Base-by-base conservation (phyloP, 2,888 invertebrate genomes). In the Herminia tarsipennalis region DNA sequence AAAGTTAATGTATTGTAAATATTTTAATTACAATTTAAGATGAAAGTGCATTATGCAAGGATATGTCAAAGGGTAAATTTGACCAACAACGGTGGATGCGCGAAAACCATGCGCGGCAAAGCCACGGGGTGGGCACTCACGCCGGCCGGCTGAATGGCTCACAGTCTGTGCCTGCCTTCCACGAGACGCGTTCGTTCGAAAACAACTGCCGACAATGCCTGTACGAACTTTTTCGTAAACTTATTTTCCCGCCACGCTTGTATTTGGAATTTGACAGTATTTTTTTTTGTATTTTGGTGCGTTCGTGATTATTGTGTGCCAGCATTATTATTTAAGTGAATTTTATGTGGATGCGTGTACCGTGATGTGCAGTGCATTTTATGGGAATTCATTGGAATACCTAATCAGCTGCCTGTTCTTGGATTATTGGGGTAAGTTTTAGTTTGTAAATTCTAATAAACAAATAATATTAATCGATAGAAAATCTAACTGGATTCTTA, bases 221-320 rank as follows among this genome's bases (percentile, higher is more conserved):
- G 61, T 50, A 47, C 65, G 85, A 90, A 90, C 89, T 90, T 90
- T 89, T 86, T 78, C 89, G 87, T 72, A 59, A 73, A 69, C 64
- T 78, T 54, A 44, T 63, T 64, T 88, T 88, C 87, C 85, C 88
- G 88, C 89, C 87, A 78, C 76, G 62, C 69, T 66, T 45, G 39
- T 54, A 42, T 65, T 71, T 68, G 14, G 35, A 68, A 63, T 59
- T 62, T 63, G 12, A 29, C 21, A 6, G 9, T 9, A 57, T 30
- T 65, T 37, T 45, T 33, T 43, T 8, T 10, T 22, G 41, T 44
- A 41, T 40, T 33, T 22, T 12, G 28, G 63, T 60, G 65, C 68
- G 67, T 51, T 57, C 38, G 79, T 82, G 76, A 53, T 76, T 74
- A 22, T 69, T 72, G 56, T 70, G 80, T 81, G 78, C 68, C 68